Percentiles rank a stretch among this genome's conserved stretches.
These are phyloP conservation scores for Coryphaenoides rupestris DNA, from an alignment of 2,113 vertebrate species.

Conservation along the genomic window DNA sequence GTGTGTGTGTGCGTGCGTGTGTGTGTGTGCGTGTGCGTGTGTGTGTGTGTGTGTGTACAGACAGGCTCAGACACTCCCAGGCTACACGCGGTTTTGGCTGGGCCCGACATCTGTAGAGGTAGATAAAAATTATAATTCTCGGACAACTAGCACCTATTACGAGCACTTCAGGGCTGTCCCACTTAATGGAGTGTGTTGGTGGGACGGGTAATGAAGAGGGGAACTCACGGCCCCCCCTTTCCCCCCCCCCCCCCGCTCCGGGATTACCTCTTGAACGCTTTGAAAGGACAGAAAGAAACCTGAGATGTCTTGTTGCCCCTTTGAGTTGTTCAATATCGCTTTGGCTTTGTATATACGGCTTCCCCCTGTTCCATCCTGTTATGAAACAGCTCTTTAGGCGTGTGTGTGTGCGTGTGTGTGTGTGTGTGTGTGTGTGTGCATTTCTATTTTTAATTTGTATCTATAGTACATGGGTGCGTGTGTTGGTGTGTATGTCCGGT, in stretches of 20 bases:
- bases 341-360: no score
- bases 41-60: not conserved
- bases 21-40: not conserved
- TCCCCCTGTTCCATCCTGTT: no score
- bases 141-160: conserved; percentile 50
- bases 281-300: not conserved
- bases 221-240: conserved; percentile 27
- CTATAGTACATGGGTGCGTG: no score
- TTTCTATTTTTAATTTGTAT: no score
- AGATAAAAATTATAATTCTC: conserved; percentile 48
- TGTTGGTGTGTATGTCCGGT: no score
- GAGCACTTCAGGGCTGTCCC: conserved; percentile 48
- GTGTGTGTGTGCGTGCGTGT: not conserved
- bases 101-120: conserved; percentile 33
- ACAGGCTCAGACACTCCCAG: conserved; percentile 19
- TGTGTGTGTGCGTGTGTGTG: no score
- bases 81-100: conserved; percentile 19
- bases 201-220: conserved; percentile 38
- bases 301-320: conserved; percentile 7
- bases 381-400: no score
- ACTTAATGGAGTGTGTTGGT: conserved; percentile 23
- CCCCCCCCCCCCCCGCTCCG: not conserved
- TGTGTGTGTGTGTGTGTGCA: conserved; percentile 5
- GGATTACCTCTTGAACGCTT: conserved; percentile 14
- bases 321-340: no score